These are phyloP conservation scores for Acanthornis magna DNA, from an alignment of 2,797 vertebrate genomes.

Conservation along the genomic window DNA sequence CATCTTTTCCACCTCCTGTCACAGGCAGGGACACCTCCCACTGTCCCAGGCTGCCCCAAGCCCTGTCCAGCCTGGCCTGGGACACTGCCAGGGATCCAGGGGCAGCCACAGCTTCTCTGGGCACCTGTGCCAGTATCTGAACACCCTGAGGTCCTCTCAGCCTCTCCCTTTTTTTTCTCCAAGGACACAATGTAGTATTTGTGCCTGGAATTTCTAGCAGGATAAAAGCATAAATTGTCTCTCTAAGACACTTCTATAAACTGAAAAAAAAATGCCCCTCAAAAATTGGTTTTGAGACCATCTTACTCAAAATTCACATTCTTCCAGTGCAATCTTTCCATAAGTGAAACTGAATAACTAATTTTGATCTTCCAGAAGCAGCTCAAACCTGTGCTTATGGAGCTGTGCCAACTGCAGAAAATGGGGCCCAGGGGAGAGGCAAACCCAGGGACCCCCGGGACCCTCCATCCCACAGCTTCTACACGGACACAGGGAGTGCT, in stretches of 20 bases:
- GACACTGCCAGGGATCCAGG: not conserved
- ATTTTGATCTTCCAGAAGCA: not conserved
- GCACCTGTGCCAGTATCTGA: not conserved
- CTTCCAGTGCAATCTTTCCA: not conserved
- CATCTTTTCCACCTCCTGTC: fast-evolving
- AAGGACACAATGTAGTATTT: not conserved
- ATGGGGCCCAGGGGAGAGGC: not conserved
- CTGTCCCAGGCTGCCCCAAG: fast-evolving
- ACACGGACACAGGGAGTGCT: fast-evolving
- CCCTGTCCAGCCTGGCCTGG: not conserved
- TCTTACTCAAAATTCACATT: not conserved
- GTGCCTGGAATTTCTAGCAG: not conserved
- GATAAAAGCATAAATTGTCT: not conserved
- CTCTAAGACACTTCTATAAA: not conserved
- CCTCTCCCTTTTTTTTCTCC: not conserved
- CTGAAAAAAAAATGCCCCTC: not conserved
- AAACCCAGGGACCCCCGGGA: fast-evolving
- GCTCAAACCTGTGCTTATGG: not conserved
- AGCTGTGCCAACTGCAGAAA: not conserved
- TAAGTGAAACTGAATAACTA: not conserved
- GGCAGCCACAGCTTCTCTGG: not conserved
- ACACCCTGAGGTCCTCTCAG: not conserved
- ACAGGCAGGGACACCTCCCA: not conserved
- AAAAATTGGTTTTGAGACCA: not conserved
- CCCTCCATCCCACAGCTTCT: not conserved